These are phyloP conservation scores for Centruroides vittatus DNA, from an alignment of 1,140 invertebrate species.

Conservation along the genomic window DNA sequence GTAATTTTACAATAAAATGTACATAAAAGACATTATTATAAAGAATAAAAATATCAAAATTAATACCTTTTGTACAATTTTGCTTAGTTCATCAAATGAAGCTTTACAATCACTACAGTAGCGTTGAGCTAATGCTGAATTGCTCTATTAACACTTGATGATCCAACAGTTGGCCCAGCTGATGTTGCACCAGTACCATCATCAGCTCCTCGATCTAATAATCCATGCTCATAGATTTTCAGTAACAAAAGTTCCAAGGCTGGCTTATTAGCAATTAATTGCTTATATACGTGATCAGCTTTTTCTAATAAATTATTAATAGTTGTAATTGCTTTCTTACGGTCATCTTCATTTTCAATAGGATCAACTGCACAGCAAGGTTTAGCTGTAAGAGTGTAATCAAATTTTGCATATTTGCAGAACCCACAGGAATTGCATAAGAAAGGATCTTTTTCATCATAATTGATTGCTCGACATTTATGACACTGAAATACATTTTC, in stretches of 20 bases:
- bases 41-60: not conserved
- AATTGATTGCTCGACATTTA: conserved; percentile 72
- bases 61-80: conserved; percentile 63
- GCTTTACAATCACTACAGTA: conserved; percentile 90
- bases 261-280: conserved; percentile 72
- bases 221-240: conserved; percentile 54
- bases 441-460: conserved; percentile 98
- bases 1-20: no score
- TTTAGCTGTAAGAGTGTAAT: conserved; percentile 73
- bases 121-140: conserved; percentile 61
- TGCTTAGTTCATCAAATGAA: conserved; percentile 89
- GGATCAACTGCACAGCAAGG: conserved; percentile 91
- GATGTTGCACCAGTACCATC: conserved; percentile 28
- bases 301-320: conserved; percentile 85
- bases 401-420: conserved; percentile 99
- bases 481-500: conserved; percentile 95
- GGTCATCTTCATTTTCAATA: conserved; percentile 91
- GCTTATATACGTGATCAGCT: conserved; percentile 84
- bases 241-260: conserved; percentile 66
- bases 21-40: not conserved
- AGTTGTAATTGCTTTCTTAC: conserved; percentile 80
- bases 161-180: conserved; percentile 29
- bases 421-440: conserved; percentile 96
- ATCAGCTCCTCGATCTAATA: conserved; percentile 45
- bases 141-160: conserved; percentile 33